Percentiles rank a stretch among this genome's conserved stretches.
Evolutionary conservation across 92 coral and sea anemone genomes (phyloP).

Genomic region (Anthopleura xanthogrammica): DNA sequence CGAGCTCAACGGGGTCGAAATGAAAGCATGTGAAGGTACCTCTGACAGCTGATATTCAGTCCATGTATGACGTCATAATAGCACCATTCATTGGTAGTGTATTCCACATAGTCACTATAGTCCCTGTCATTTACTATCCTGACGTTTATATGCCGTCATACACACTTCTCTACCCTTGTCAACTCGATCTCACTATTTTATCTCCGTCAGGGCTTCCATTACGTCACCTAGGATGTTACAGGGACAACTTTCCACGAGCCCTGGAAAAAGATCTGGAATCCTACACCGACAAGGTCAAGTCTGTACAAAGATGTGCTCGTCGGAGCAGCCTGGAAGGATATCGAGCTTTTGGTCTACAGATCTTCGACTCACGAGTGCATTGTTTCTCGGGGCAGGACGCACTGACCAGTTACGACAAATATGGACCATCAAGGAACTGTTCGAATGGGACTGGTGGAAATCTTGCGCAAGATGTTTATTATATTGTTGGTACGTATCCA

Average conservation of each 20-base stretch:
- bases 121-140: too few relatives aligned
- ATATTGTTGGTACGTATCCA: conserved; percentile 22
- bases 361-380: neutral
- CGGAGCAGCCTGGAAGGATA: neutral
- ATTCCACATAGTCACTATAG: too few relatives aligned
- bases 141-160: neutral
- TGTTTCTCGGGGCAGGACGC: neutral
- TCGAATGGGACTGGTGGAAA: conserved; percentile 12
- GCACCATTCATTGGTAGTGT: too few relatives aligned
- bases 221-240: neutral
- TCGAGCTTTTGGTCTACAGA: neutral
- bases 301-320: neutral
- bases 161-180: neutral
- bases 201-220: neutral
- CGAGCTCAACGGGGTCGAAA: too few relatives aligned
- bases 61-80: too few relatives aligned
- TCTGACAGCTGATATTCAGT: too few relatives aligned
- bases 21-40: too few relatives aligned
- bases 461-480: conserved; percentile 39
- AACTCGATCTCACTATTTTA: neutral
- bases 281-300: neutral
- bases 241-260: neutral
- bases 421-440: conserved; percentile 28
- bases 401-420: neutral
- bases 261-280: neutral